These are phyloP conservation scores for Plebejus anna DNA, from an alignment of 2,888 invertebrate species.

Conservation along the genomic window DNA sequence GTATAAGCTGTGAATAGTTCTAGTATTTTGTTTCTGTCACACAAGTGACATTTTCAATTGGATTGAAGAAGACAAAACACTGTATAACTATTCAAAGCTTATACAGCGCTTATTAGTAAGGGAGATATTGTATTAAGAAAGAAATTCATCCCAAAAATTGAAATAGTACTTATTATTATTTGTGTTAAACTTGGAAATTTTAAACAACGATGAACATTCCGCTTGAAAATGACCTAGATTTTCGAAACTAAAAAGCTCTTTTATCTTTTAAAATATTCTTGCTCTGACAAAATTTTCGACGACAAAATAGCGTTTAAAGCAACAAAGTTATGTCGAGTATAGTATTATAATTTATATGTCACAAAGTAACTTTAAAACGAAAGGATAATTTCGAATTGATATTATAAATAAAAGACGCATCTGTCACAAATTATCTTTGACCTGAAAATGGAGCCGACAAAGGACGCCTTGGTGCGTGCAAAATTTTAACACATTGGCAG, in stretches of 20 bases:
- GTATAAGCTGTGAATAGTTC: too few relatives aligned
- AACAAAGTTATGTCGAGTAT: background rate
- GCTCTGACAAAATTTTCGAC: background rate
- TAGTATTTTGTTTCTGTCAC: too few relatives aligned
- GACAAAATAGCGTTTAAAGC: background rate
- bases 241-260: background rate
- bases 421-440: slow-evolving; percentile 34
- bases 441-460: slow-evolving; percentile 47
- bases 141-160: background rate
- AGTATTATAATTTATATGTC: background rate
- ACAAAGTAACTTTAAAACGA: background rate
- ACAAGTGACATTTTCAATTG: too few relatives aligned
- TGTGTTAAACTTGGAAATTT: background rate
- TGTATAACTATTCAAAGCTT: too few relatives aligned
- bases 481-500: slow-evolving; percentile 60
- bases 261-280: background rate
- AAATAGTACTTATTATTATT: background rate
- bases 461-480: slow-evolving; percentile 53
- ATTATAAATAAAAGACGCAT: slow-evolving; percentile 28
- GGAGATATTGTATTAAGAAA: background rate
- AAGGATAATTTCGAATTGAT: slow-evolving; percentile 4
- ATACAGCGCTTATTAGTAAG: too few relatives aligned
- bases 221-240: background rate
- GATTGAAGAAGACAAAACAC: too few relatives aligned
- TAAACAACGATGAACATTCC: background rate